Percentiles rank a stretch among this genome's conserved stretches.
These are phyloP conservation scores for Chaetogeoica ovagalla DNA, from an alignment of 2,888 invertebrate genomes.

Conservation along the genomic window DNA sequence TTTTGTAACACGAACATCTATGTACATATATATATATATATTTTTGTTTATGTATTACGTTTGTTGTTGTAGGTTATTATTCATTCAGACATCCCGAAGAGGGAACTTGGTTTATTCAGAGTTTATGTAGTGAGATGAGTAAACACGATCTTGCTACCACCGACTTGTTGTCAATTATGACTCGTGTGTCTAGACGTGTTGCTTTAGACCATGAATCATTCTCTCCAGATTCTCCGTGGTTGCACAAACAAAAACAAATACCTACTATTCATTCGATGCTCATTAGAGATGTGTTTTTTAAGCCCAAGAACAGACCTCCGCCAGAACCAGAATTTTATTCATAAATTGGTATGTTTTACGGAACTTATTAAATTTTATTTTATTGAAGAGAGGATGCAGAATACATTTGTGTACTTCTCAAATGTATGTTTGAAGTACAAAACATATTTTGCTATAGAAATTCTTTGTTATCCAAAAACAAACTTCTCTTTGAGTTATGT, in stretches of 20 bases:
- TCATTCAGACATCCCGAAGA: constrained; percentile 70
- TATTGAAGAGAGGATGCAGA: neutral
- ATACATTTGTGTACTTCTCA: constrained; percentile 31
- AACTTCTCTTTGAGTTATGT: neutral
- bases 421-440: constrained; percentile 1
- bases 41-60: neutral
- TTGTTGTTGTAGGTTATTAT: constrained; percentile 62
- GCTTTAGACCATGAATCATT: constrained; percentile 69
- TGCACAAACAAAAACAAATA: constrained; percentile 68
- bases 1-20: constrained; percentile 39
- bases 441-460: constrained; percentile 29
- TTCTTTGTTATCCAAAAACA: constrained; percentile 43
- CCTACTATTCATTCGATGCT: constrained; percentile 71
- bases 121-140: constrained; percentile 66
- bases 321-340: constrained; percentile 28
- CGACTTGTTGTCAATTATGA: constrained; percentile 69
- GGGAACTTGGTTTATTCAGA: constrained; percentile 76
- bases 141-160: constrained; percentile 60
- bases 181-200: constrained; percentile 67
- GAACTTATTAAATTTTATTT: neutral
- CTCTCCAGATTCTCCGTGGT: constrained; percentile 59
- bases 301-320: constrained; percentile 54
- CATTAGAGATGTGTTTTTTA: constrained; percentile 65
- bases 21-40: neutral
- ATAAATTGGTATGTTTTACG: constrained; percentile 11